Evolutionary conservation across 2,797 vertebrate species (phyloP), one percentile per base, ranked within the genome.

Genomic region (Nyctalus aviator): DNA sequence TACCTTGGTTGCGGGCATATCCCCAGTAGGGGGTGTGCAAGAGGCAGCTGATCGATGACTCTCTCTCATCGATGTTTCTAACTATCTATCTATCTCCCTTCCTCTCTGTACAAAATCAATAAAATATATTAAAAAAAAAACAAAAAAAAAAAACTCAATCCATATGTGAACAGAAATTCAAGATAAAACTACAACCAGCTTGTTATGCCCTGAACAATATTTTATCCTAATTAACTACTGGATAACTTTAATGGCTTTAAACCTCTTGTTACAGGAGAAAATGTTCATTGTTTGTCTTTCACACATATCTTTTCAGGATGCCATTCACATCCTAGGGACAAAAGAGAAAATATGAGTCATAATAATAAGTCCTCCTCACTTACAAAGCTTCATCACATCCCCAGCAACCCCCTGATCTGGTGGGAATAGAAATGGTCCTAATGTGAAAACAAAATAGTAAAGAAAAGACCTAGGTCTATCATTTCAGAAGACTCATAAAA

Each of bases 271-370:
- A 73, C 1, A 50, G 14, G 1, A 81, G 9, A 8, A 53, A 53
- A 62, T 2, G 11, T 32, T 23, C 27, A 68, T 46, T 20, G 15
- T 12, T 75, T 8, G 20, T n/a, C 14, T 50, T 15, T 3, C 71
- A 72, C 3, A 94, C 79, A 7, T 96, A 96, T 95, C 93, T 90
- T 88, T 18, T 3, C 10, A 90, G 12, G 8, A 94, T 23, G 10
- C 0, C 14, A 15, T 91, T 84, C 72, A 69, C 41, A 89, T 50
- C 81, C 96, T 96, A 72, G 53, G 44, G 44, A 94, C 21, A 87
- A 94, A 30, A 48, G 53, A 62, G 21, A 94, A 94, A 91, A 77
- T 9, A 44, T 1, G 5, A 77, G 27, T 94, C 44, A 89, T 53
- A 92, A 27, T 11, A 23, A 27, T 30, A 83, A n/a, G 12, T 1